A percentile compares a stretch with the other conserved stretches of the same genome.
Conservation (phyloP, 2,113 vertebrate species). For the Grantiella picta region DNA sequence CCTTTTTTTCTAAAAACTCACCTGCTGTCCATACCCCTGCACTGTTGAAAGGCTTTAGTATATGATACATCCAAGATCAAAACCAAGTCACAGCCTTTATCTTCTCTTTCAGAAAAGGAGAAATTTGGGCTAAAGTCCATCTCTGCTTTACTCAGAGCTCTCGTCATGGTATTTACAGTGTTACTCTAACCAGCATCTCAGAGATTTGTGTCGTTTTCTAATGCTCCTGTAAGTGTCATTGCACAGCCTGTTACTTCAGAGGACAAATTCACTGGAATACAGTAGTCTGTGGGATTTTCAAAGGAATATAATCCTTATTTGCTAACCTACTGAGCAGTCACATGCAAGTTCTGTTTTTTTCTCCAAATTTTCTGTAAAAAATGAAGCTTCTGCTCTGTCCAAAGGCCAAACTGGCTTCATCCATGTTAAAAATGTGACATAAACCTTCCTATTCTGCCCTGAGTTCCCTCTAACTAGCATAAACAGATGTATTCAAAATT, state of each 20-base stretch:
- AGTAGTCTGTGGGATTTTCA: not conserved
- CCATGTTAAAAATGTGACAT: not conserved
- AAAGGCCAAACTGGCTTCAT: not conserved
- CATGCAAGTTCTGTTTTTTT: accelerated
- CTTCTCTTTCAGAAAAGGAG: not conserved
- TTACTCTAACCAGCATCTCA: not conserved
- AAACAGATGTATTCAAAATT: not conserved
- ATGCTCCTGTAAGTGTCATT: not conserved
- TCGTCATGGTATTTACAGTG: not conserved
- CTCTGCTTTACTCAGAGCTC: not conserved
- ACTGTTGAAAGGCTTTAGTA: not conserved
- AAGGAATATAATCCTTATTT: not conserved
- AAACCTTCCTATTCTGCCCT: not conserved
- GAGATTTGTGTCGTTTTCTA: not conserved
- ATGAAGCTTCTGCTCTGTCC: not conserved
- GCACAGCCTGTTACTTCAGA: not conserved
- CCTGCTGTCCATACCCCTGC: not conserved
- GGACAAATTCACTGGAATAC: not conserved
- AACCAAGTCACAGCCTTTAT: not conserved
- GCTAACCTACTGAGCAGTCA: not conserved
- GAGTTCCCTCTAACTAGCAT: not conserved
- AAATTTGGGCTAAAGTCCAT: not conserved
- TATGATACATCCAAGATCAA: not conserved
- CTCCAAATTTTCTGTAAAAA: not conserved
- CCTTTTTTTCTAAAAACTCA: not conserved